phyloP scores from a whole-genome alignment of 1,140 invertebrate genomes.

The Eufriesea mexicana region DNA sequence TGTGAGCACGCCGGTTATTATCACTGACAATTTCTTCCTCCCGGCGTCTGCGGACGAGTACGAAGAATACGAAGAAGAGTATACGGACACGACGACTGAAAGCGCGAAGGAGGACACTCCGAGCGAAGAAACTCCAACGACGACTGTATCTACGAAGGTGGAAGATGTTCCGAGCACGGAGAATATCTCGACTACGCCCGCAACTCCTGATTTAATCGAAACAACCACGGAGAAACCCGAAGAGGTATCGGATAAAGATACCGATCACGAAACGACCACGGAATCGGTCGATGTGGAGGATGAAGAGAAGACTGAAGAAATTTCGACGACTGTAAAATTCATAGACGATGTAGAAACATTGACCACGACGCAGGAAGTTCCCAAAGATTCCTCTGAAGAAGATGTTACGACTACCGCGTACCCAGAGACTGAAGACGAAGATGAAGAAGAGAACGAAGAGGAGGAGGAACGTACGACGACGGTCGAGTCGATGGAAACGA shows the following conservation, averaged over 20 bases:
- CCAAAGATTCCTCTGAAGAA: background rate
- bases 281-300: background rate
- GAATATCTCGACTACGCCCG: background rate
- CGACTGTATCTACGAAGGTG: background rate
- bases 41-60: slow-evolving; percentile 68
- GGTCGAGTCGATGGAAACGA: slow-evolving; percentile 24
- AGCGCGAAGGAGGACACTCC: background rate
- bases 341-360: background rate
- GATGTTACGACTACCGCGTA: background rate
- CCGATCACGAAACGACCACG: background rate
- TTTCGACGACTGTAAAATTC: background rate
- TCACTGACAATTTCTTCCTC: slow-evolving; percentile 80
- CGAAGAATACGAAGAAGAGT: slow-evolving; percentile 64
- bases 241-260: background rate
- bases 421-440: slow-evolving; percentile 9
- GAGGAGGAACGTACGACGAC: slow-evolving; percentile 32
- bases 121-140: background rate
- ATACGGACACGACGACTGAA: slow-evolving; percentile 50
- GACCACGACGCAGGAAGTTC: background rate
- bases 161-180: slow-evolving; percentile 34
- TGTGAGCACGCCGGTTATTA: slow-evolving; percentile 73
- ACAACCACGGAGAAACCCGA: slow-evolving; percentile 33
- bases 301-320: background rate
- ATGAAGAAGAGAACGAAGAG: background rate
- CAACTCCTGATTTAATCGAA: background rate